These are phyloP conservation scores for Rotaria sp. DNA, from an alignment of 2,888 invertebrate genomes.

Conservation along the genomic window DNA sequence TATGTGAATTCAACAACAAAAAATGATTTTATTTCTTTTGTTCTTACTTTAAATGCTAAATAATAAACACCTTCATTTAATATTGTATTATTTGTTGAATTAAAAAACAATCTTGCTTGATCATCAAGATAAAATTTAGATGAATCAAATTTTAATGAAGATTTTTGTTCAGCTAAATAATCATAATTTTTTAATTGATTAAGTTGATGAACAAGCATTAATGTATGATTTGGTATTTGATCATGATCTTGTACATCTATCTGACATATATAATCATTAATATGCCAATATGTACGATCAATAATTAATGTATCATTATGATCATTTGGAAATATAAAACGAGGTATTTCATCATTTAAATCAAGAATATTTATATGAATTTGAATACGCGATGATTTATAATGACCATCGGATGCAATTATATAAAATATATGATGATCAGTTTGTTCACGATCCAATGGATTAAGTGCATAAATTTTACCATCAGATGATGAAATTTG, in stretches of 20 bases:
- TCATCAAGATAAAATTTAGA: background rate
- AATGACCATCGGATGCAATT: background rate
- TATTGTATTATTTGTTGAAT: background rate
- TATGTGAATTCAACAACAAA: too few species aligned
- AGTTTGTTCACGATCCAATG: background rate
- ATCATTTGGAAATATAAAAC: background rate
- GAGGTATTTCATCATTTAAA: background rate
- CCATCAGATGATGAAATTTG: background rate
- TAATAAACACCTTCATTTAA: slow-evolving; percentile 5
- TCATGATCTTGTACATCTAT: background rate
- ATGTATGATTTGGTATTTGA: background rate
- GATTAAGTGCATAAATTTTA: background rate
- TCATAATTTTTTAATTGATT: slow-evolving; percentile 3
- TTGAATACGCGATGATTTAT: background rate
- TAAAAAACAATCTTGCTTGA: background rate
- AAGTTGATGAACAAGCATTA: background rate
- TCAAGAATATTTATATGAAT: background rate
- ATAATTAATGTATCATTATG: slow-evolving; percentile 6
- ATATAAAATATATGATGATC: background rate
- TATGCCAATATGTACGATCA: background rate
- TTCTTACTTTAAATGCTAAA: slow-evolving; percentile 4
- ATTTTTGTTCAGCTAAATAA: background rate
- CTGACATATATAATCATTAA: slow-evolving; percentile 3
- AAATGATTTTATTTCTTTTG: too few species aligned
- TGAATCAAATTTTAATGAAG: background rate